A percentile compares a stretch with the other conserved stretches of the same genome.
Evolutionary conservation across 2,797 vertebrate species (phyloP).

Genomic region (Parambassis ranga): DNA sequence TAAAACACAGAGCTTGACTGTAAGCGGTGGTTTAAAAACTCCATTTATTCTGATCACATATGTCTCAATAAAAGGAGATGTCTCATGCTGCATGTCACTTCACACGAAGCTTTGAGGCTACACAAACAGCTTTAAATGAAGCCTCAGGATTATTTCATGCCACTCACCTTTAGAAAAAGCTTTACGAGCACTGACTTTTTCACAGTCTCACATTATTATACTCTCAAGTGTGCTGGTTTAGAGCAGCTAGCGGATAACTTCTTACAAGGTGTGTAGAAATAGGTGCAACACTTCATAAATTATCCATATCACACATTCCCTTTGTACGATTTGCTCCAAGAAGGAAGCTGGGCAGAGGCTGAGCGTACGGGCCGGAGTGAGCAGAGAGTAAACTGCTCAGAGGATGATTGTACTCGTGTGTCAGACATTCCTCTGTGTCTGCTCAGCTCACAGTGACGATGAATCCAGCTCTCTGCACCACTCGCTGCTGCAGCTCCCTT

Average conservation of each 20-base stretch:
- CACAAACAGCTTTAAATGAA: background rate
- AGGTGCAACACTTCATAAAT: background rate
- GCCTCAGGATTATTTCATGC: background rate
- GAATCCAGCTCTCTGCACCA: conserved; percentile 11
- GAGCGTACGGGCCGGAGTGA: conserved; percentile 10
- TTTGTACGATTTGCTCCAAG: background rate
- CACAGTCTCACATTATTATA: background rate
- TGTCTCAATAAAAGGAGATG: too few species aligned
- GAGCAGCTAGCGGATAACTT: background rate
- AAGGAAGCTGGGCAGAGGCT: background rate
- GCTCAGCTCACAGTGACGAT: conserved; percentile 43
- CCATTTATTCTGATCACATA: too few species aligned
- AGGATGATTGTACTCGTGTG: conserved; percentile 31
- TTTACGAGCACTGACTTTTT: too few species aligned
- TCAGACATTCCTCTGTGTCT: conserved; percentile 64
- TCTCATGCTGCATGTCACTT: too few species aligned
- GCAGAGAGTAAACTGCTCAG: conserved; percentile 19
- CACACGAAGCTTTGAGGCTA: too few species aligned
- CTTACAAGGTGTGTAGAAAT: background rate
- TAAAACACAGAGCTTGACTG: too few species aligned
- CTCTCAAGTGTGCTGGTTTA: background rate
- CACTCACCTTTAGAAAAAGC: background rate
- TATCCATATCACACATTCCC: background rate
- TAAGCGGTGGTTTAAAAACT: too few species aligned
- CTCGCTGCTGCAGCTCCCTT: conserved; percentile 25